phyloP scores from a whole-genome alignment of 2,113 vertebrate genomes.

The Myotis yumanensis region DNA sequence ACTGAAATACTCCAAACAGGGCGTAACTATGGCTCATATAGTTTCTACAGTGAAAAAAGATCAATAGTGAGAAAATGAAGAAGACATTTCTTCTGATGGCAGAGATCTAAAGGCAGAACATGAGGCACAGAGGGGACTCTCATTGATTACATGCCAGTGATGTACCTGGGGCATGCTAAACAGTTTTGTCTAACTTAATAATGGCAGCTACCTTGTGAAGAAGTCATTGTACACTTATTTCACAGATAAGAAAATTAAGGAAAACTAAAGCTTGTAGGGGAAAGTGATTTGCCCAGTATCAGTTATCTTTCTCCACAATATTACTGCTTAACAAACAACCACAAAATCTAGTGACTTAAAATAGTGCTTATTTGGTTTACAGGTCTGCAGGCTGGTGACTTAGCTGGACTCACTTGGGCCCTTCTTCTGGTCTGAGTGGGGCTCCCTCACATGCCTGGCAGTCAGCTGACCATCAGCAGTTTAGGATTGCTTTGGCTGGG shows the following conservation, averaged over 20 bases:
- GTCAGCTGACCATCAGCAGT: background rate
- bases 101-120: background rate
- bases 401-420: background rate
- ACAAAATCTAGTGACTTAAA: background rate
- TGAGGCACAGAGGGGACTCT: background rate
- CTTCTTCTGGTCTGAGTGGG: background rate
- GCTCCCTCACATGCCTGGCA: background rate
- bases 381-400: background rate
- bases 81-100: background rate
- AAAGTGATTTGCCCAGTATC: background rate
- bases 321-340: background rate
- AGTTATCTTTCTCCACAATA: constrained; percentile 19
- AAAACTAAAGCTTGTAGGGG: background rate
- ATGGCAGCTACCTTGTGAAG: background rate
- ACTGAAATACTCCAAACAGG: background rate
- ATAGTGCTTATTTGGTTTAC: background rate
- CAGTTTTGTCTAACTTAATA: background rate
- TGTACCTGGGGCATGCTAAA: background rate
- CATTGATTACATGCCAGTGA: background rate
- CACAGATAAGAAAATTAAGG: background rate
- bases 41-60: background rate
- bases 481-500: background rate
- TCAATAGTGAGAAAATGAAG: background rate
- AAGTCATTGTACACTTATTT: background rate
- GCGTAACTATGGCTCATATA: background rate